Conservation (phyloP, 1,140 invertebrate species). For the Hestina assimilis region DNA sequence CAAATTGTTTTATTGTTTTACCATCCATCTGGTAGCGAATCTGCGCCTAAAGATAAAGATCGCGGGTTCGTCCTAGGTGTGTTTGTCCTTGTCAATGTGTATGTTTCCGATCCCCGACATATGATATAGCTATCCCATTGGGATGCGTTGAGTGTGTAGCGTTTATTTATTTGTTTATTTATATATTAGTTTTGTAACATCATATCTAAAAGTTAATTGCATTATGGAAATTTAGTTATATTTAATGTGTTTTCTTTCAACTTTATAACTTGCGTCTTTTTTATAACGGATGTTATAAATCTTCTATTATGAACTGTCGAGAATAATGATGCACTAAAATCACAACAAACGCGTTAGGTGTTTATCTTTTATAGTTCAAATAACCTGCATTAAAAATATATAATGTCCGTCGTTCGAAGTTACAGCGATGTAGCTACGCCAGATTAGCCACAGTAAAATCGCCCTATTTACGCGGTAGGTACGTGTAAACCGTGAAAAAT, state of each 20-base stretch:
- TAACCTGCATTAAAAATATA: constrained; percentile 31
- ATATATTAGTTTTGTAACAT: too few species aligned
- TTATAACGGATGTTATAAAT: constrained; percentile 59
- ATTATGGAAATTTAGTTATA: too few species aligned
- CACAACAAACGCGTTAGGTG: constrained; percentile 30
- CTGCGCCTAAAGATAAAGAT: too few species aligned
- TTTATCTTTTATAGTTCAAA: constrained; percentile 28
- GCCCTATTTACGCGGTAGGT: constrained; percentile 46
- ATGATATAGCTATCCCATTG: too few species aligned
- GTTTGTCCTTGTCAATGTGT: too few species aligned
- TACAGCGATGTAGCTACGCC: constrained; percentile 8
- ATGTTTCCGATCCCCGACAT: too few species aligned
- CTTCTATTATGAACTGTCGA: constrained; percentile 47
- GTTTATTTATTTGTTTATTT: too few species aligned
- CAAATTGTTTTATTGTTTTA: constrained; percentile 7
- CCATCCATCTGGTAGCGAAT: not conserved
- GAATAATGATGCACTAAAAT: constrained; percentile 46
- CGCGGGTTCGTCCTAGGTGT: too few species aligned
- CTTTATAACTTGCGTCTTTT: too few species aligned
- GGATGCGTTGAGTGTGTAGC: too few species aligned
- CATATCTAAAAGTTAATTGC: too few species aligned
- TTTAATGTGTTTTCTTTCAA: too few species aligned
- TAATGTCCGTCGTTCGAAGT: constrained; percentile 21
- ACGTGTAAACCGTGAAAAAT: constrained; percentile 71
- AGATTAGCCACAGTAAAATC: constrained; percentile 41